Evolutionary conservation across 2,888 invertebrate species (phyloP).

Genomic region (Melanostoma scalare): DNA sequence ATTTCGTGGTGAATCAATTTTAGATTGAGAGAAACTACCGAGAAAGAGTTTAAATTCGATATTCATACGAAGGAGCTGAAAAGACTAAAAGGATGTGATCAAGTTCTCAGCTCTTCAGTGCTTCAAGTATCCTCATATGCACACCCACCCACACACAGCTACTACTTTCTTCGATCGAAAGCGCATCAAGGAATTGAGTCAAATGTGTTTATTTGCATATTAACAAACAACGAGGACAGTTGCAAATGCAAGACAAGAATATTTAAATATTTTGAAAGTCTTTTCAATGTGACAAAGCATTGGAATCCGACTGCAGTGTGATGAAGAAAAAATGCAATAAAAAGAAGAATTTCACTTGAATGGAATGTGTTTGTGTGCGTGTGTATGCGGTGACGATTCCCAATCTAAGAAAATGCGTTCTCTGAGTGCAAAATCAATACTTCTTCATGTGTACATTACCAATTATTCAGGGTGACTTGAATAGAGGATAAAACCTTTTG

Average conservation of each 20-base stretch:
- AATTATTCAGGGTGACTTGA: constrained; percentile 39
- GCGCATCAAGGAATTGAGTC: constrained; percentile 24
- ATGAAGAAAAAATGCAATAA: not conserved
- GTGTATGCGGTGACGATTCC: not conserved
- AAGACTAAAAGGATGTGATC: not conserved
- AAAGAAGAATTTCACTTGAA: not conserved
- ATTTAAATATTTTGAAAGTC: constrained; percentile 6
- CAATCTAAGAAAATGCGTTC: constrained; percentile 20
- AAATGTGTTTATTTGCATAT: constrained; percentile 36
- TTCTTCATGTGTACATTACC: constrained; percentile 19
- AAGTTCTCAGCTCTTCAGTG: no score
- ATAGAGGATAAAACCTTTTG: not conserved
- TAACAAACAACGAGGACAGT: constrained; percentile 20
- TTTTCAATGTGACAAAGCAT: not conserved
- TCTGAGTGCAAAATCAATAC: constrained; percentile 57
- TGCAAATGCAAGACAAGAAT: constrained; percentile 1
- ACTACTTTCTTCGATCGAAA: not conserved
- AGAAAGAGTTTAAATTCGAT: constrained; percentile 28
- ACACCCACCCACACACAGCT: no score
- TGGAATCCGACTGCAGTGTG: not conserved
- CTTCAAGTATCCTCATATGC: no score
- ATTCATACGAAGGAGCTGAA: constrained; percentile 35
- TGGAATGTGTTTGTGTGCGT: no score
- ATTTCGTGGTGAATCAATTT: not conserved
- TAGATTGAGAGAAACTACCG: constrained; percentile 33